Conservation (phyloP, 2,888 invertebrate genomes). For the Tineola bisselliella region DNA sequence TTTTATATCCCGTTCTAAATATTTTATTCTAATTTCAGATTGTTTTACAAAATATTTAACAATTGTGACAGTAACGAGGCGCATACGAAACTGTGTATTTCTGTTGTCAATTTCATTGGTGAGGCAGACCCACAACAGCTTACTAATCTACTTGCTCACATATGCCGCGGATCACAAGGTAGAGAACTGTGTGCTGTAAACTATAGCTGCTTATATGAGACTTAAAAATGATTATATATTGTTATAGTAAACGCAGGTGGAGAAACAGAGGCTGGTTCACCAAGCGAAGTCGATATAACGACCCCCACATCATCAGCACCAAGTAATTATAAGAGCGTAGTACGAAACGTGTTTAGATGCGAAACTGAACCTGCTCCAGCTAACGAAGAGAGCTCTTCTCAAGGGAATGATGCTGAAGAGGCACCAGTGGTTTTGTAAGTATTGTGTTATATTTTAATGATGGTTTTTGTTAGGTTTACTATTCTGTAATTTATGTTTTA, state of each 20-base stretch:
- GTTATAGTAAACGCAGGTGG: background rate
- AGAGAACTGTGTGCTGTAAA: slow-evolving; percentile 17
- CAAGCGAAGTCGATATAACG: slow-evolving; percentile 49
- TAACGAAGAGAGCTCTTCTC: background rate
- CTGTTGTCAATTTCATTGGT: slow-evolving; percentile 54
- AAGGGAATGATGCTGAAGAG: background rate
- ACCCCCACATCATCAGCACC: slow-evolving; percentile 55
- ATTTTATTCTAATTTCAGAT: slow-evolving; percentile 24
- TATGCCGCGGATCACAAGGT: slow-evolving; percentile 47
- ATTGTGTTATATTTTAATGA: background rate
- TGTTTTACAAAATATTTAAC: slow-evolving; percentile 56
- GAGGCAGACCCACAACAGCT: slow-evolving; percentile 51
- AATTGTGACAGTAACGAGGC: slow-evolving; percentile 48
- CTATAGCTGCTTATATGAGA: no score
- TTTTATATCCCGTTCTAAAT: no score
- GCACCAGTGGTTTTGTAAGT: background rate
- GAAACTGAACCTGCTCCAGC: slow-evolving; percentile 28
- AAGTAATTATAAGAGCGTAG: slow-evolving; percentile 44
- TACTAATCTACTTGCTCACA: slow-evolving; percentile 38
- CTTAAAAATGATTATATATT: no score
- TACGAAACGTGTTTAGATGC: slow-evolving; percentile 49
- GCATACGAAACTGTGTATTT: slow-evolving; percentile 43
- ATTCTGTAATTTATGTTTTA: background rate
- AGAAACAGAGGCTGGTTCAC: slow-evolving; percentile 27
- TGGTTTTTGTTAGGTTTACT: background rate